Evolutionary conservation across 2,113 vertebrate genomes (phyloP).

Genomic region (Antechinus stuartii): DNA sequence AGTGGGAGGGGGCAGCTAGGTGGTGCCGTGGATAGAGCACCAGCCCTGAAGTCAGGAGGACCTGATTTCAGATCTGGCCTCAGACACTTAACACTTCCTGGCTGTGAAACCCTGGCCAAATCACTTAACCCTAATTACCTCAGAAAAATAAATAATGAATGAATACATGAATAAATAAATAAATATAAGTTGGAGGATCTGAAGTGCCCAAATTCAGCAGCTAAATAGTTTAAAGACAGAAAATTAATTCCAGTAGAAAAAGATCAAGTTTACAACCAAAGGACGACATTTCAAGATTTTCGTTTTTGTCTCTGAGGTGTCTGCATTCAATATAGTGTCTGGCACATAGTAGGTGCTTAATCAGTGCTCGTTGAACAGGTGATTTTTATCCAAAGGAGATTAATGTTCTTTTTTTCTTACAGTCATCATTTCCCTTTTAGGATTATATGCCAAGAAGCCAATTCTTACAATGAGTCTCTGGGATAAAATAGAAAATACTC

Average conservation of each 20-base stretch:
- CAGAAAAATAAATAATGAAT: too few relatives aligned
- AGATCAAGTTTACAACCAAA: not conserved
- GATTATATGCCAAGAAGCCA: not conserved
- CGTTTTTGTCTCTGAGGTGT: not conserved
- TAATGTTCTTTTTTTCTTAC: constrained; percentile 9
- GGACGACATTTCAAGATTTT: not conserved
- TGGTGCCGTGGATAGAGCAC: too few relatives aligned
- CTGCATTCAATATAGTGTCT: not conserved
- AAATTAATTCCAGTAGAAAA: not conserved
- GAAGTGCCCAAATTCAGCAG: constrained; percentile 21
- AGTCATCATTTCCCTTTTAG: not conserved
- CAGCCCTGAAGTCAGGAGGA: too few relatives aligned
- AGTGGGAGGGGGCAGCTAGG: not conserved
- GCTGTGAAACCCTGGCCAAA: too few relatives aligned
- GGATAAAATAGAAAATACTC: not conserved
- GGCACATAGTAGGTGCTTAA: not conserved
- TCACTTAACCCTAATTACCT: too few relatives aligned
- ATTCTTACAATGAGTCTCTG: not conserved
- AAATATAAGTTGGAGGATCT: constrained; percentile 7
- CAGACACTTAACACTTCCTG: too few relatives aligned
- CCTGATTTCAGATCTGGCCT: too few relatives aligned
- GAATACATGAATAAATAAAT: not conserved
- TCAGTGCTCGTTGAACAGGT: not conserved
- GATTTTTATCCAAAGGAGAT: not conserved
- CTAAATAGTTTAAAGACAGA: not conserved